phyloP scores from a whole-genome alignment of 1,140 invertebrate genomes.

The Brachionus koreanus region DNA sequence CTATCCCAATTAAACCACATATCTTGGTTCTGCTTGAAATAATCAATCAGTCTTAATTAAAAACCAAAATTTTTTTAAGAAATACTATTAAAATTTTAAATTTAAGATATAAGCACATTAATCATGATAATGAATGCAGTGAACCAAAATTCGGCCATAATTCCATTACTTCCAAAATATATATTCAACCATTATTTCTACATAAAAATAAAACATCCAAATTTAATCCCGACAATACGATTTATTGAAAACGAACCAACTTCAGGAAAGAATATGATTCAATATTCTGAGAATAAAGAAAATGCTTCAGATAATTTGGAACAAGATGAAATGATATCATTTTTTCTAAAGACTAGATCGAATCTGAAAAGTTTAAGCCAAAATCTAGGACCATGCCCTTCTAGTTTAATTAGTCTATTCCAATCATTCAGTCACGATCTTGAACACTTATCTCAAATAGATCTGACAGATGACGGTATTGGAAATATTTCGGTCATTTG shows the following conservation, averaged over 20 bases:
- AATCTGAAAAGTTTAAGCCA: background rate
- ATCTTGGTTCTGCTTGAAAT: too few relatives aligned
- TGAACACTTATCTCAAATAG: background rate
- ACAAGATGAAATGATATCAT: constrained; percentile 3
- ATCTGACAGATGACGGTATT: background rate
- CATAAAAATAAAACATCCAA: constrained; percentile 84
- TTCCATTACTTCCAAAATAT: constrained; percentile 83
- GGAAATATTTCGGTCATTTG: constrained; percentile 3
- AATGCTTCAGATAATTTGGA: background rate
- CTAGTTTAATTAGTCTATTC: background rate
- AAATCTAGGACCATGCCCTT: background rate
- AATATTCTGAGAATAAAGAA: background rate
- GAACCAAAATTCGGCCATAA: constrained; percentile 78
- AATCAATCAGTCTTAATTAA: too few relatives aligned
- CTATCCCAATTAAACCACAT: too few relatives aligned
- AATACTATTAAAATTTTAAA: background rate
- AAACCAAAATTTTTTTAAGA: background rate
- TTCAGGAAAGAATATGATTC: background rate
- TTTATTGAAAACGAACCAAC: constrained; percentile 2
- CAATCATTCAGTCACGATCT: background rate
- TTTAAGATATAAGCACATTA: constrained; percentile 76
- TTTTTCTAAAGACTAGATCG: constrained; percentile 28
- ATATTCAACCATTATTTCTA: constrained; percentile 88
- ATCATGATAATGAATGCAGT: constrained; percentile 93
- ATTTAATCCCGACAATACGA: constrained; percentile 78